phyloP scores from a whole-genome alignment of 2,113 vertebrate species.

The Antechinus flavipes region DNA sequence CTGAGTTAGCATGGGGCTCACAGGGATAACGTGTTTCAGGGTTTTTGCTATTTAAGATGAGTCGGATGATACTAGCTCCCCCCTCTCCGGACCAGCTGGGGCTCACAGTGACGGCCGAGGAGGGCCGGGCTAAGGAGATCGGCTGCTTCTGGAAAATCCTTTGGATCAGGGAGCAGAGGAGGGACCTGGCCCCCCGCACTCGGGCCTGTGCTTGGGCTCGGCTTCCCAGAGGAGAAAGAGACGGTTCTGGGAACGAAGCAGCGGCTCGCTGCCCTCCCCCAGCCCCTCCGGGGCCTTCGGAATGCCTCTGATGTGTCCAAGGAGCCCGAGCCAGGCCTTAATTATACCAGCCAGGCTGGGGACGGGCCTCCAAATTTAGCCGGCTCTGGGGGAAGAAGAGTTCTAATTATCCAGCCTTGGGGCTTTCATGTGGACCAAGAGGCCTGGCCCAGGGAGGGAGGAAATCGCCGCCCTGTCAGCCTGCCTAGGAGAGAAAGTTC shows the following conservation, averaged over 20 bases:
- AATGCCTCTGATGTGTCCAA: slow-evolving; percentile 36
- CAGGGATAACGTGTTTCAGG: neutral
- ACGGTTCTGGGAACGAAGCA: neutral
- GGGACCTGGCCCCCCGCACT: neutral
- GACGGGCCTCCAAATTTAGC: slow-evolving; percentile 15
- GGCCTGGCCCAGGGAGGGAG: neutral
- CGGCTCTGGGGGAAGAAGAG: slow-evolving; percentile 58
- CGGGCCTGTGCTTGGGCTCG: neutral
- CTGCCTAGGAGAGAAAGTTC: neutral
- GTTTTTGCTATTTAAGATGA: neutral
- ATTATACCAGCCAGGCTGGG: slow-evolving; percentile 52
- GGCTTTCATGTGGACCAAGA: slow-evolving; percentile 67
- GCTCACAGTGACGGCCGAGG: neutral
- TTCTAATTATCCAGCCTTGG: neutral
- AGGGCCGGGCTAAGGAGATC: no score
- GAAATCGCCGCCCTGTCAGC: accelerated
- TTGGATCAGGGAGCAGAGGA: neutral
- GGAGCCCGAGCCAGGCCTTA: slow-evolving; percentile 16
- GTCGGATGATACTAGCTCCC: neutral
- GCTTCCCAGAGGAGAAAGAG: neutral
- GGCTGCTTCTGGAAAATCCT: neutral
- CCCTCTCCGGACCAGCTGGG: neutral
- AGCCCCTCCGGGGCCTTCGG: neutral
- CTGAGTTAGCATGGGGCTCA: neutral
- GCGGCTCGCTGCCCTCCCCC: neutral